Percentiles rank a stretch among this genome's conserved stretches.
Conservation (phyloP, 2,888 invertebrate species). For the Glyphotaelius pellucidus region DNA sequence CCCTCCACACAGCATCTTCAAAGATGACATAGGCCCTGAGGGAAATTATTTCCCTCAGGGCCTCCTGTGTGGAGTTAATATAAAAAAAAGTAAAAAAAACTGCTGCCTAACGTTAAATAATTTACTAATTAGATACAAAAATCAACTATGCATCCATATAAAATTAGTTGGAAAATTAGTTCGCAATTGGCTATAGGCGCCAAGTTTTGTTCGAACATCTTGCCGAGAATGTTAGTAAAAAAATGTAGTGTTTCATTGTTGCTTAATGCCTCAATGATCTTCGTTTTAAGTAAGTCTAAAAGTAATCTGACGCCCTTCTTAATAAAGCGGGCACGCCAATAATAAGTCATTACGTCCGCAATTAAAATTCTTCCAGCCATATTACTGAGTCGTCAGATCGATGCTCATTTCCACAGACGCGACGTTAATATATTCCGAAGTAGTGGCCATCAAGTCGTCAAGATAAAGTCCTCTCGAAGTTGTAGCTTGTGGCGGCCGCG, state of each 20-base stretch:
- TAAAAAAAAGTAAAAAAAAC: too few species aligned
- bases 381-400: background rate
- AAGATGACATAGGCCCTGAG: too few species aligned
- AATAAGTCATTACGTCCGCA: background rate
- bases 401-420: background rate
- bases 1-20: too few species aligned
- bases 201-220: background rate
- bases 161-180: too few species aligned
- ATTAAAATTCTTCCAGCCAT: background rate
- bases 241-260: background rate
- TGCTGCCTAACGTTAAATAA: too few species aligned
- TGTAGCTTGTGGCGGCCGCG: background rate
- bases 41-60: too few species aligned
- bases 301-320: background rate
- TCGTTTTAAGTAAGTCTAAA: background rate
- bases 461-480: slow-evolving; percentile 19
- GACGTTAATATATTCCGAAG: background rate
- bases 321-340: background rate
- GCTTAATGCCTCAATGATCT: background rate
- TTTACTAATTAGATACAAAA: too few species aligned
- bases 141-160: too few species aligned
- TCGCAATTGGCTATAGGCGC: too few species aligned
- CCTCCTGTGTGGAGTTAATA: too few species aligned
- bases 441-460: slow-evolving; percentile 6
- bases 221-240: background rate